Base-by-base conservation (phyloP, 2,888 invertebrate genomes). In the Sminthurinus aureus region DNA sequence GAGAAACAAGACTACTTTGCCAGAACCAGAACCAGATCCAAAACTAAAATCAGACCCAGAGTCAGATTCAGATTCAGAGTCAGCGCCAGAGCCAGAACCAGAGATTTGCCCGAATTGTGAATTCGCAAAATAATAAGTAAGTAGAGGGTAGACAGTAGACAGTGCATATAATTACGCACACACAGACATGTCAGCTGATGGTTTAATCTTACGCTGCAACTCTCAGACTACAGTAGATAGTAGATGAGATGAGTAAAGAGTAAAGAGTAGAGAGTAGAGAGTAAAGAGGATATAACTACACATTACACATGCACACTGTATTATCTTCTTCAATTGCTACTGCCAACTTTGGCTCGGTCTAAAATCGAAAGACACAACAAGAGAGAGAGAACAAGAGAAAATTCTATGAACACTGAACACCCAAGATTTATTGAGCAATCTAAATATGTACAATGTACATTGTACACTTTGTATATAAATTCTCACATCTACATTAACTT, bases 261-360 rank as follows among this genome's bases (percentile, higher is more conserved):
- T n/a, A n/a, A n/a, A n/a, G n/a, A n/a, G n/a, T n/a, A n/a, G n/a
- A n/a, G n/a, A n/a, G n/a, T n/a, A n/a, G n/a, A n/a, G n/a, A n/a
- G n/a, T n/a, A n/a, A n/a, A n/a, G n/a, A n/a, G n/a, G n/a, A n/a
- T n/a, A n/a, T n/a, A n/a, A 58, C 58, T 38, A 58, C 58, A 58
- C 58, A 58, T 11, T 15, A 58, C 58, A 58, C 58, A 38, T 4
- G 9, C 58, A 58, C 58, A 58, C 58, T 18, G 58, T 18, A 52
- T 75, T 75, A 75, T 75, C 75, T 75, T 6, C n/a, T 74, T 79
- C 66, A 20, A 79, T 66, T 66, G 66, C 79, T 66, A 66, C 79
- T 79, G 79, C 79, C 79, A 79, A 79, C 38, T 76, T 58, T 58
- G 15, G 18, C 58, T 69, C n/a, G 0, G 13, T 69, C 22, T 69